A percentile compares a stretch with the other conserved stretches of the same genome.
These are phyloP conservation scores for Drosophila micromelanica DNA, from an alignment of 1,140 invertebrate species.

Conservation along the genomic window DNA sequence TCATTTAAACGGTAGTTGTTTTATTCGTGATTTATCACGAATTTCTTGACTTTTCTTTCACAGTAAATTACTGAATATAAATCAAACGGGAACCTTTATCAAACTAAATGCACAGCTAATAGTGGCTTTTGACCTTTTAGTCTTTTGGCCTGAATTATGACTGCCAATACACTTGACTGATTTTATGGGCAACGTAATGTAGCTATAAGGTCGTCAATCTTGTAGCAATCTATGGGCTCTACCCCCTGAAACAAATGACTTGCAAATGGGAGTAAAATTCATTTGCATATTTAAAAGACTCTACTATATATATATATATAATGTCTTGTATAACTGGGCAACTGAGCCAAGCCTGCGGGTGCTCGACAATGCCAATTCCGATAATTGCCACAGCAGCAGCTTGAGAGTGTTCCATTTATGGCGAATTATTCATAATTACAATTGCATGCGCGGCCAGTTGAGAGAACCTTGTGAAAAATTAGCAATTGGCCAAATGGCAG, in stretches of 20 bases:
- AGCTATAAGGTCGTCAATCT: neutral
- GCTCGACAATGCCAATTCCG: slow-evolving; percentile 50
- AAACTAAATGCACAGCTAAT: neutral
- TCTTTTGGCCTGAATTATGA: slow-evolving; percentile 31
- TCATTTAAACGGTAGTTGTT: neutral
- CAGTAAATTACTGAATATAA: neutral
- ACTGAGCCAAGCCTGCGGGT: slow-evolving; percentile 34
- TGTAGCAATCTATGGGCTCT: neutral
- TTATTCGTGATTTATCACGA: too few relatives aligned
- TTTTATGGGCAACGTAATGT: slow-evolving; percentile 7
- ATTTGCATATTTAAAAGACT: slow-evolving; percentile 24
- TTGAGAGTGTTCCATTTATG: slow-evolving; percentile 66
- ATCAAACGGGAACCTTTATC: neutral
- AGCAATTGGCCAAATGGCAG: slow-evolving; percentile 28
- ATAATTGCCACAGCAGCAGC: slow-evolving; percentile 59
- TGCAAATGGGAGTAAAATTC: slow-evolving; percentile 3
- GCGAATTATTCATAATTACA: slow-evolving; percentile 78
- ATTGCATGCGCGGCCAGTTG: slow-evolving; percentile 42
- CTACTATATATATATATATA: slow-evolving; percentile 1
- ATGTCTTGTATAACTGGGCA: slow-evolving; percentile 9
- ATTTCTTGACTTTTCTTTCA: neutral
- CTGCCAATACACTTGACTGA: slow-evolving; percentile 13
- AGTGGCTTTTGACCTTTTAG: slow-evolving; percentile 31
- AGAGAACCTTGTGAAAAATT: slow-evolving; percentile 31
- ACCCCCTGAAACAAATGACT: slow-evolving; percentile 4